A percentile compares a stretch with the other conserved stretches of the same genome.
These are phyloP conservation scores for Leptothorax acervorum DNA, from an alignment of 2,888 invertebrate species.

Conservation along the genomic window DNA sequence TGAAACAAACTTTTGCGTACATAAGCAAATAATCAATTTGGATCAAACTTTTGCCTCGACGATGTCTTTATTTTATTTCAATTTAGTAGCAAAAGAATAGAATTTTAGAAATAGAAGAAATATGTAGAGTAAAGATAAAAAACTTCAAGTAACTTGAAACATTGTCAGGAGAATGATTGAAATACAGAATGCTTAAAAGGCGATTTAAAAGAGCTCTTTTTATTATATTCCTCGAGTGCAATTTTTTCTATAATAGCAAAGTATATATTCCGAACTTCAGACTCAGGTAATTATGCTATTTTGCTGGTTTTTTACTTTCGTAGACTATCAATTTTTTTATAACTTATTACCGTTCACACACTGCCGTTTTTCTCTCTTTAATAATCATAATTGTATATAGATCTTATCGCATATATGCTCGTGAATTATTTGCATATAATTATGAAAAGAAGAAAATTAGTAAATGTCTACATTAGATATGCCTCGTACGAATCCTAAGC, in stretches of 20 bases:
- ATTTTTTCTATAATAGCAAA: not conserved
- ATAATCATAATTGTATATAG: not conserved
- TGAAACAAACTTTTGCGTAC: not conserved
- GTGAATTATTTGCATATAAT: not conserved
- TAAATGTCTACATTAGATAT: constrained; percentile 69
- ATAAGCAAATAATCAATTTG: not conserved
- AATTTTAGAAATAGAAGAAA: constrained; percentile 15
- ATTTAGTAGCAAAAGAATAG: not conserved
- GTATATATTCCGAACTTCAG: constrained; percentile 59
- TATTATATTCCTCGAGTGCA: not conserved
- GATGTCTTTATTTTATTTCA: not conserved
- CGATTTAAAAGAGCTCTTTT: not conserved
- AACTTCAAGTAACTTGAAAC: not conserved
- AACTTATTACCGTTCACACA: constrained; percentile 49
- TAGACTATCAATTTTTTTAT: constrained; percentile 56
- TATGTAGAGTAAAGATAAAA: not conserved
- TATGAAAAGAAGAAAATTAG: not conserved
- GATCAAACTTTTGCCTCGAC: not conserved
- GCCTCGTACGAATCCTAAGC: constrained; percentile 79
- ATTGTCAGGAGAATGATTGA: not conserved
- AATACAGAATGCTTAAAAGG: not conserved
- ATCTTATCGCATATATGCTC: not conserved
- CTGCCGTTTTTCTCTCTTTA: constrained; percentile 24
- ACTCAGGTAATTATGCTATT: constrained; percentile 67
- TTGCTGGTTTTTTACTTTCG: constrained; percentile 63